Evolutionary conservation across 2,797 vertebrate species (phyloP).

Genomic region (Neosalanx taihuensis): DNA sequence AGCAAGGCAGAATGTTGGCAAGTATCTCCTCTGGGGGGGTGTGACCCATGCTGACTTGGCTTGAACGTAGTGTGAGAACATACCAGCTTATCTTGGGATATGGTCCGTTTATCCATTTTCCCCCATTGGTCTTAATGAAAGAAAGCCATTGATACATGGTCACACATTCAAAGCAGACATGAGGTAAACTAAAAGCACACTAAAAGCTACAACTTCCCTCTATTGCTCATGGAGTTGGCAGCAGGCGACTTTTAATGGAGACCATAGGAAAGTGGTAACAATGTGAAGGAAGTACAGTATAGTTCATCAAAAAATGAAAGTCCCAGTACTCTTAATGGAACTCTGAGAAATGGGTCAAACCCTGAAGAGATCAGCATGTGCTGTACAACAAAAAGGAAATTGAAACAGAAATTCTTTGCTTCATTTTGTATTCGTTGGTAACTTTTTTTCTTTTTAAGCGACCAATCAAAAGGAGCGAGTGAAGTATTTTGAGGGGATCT

Average conservation of each 20-base stretch:
- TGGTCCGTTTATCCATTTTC: conserved; percentile 39
- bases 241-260: conserved; percentile 38
- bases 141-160: conserved; percentile 42
- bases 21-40: conserved; percentile 34
- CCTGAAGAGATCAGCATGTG: conserved; percentile 24
- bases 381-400: background rate
- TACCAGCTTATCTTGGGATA: conserved; percentile 53
- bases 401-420: background rate
- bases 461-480: background rate
- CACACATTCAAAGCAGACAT: conserved; percentile 39
- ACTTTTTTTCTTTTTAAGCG: background rate
- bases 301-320: conserved; percentile 49
- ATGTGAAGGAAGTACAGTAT: conserved; percentile 66
- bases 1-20: conserved; percentile 49
- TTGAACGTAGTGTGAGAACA: conserved; percentile 53
- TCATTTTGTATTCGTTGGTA: background rate
- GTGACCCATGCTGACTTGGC: conserved; percentile 42
- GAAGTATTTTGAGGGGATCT: conserved; percentile 6
- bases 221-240: conserved; percentile 33
- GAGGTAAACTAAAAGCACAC: conserved; percentile 40
- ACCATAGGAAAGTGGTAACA: conserved; percentile 66
- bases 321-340: conserved; percentile 46
- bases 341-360: conserved; percentile 37
- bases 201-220: conserved; percentile 34
- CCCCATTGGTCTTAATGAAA: conserved; percentile 33